Evolutionary conservation across 1,140 invertebrate species (phyloP).

Genomic region (Drosophila santomea): DNA sequence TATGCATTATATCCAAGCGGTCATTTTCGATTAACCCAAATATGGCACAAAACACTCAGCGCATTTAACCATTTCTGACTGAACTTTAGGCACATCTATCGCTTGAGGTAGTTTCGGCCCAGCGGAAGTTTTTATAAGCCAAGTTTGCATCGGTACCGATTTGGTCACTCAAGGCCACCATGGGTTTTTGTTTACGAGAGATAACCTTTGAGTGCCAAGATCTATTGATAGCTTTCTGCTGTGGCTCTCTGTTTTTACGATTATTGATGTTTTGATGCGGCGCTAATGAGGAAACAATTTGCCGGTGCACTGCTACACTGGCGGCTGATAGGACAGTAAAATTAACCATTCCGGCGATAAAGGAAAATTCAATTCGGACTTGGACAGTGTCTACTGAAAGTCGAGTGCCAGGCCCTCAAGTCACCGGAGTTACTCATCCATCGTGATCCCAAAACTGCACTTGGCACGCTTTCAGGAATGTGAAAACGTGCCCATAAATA

Average conservation of each 20-base stretch:
- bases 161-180: slow-evolving; percentile 8
- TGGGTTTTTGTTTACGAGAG: background rate
- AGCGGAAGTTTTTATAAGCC: slow-evolving; percentile 19
- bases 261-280: slow-evolving; percentile 32
- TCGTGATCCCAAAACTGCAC: slow-evolving; percentile 32
- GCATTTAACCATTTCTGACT: background rate
- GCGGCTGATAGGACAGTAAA: slow-evolving; percentile 36
- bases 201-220: slow-evolving; percentile 35
- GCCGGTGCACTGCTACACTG: slow-evolving; percentile 32
- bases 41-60: background rate
- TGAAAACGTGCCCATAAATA: slow-evolving; percentile 60
- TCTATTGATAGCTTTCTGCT: slow-evolving; percentile 23
- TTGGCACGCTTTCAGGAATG: slow-evolving; percentile 62
- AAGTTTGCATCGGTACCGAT: slow-evolving; percentile 33
- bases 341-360: slow-evolving; percentile 20
- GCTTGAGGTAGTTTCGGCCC: slow-evolving; percentile 12
- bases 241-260: slow-evolving; percentile 10
- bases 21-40: slow-evolving; percentile 3
- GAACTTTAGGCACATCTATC: background rate
- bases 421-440: slow-evolving; percentile 23
- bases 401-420: background rate
- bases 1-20: slow-evolving; percentile 9
- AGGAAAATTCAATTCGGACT: background rate
- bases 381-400: background rate
- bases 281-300: slow-evolving; percentile 71